Evolutionary conservation across 1,140 invertebrate genomes (phyloP).

Genomic region (Drosophila simulans): DNA sequence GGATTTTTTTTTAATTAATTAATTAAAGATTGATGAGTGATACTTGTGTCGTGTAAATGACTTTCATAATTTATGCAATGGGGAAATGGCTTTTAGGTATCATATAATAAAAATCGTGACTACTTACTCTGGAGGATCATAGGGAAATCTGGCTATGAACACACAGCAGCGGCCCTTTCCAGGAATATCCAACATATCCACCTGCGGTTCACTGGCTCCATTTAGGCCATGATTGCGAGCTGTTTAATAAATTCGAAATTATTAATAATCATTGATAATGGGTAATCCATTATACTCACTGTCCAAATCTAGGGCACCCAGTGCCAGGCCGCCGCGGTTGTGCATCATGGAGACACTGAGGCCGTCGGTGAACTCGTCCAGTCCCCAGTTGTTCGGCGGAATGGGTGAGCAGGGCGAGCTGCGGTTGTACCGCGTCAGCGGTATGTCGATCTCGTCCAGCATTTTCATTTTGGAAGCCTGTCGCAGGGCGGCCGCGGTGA

Average conservation of each 20-base stretch:
- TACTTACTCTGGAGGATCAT: conserved; percentile 93
- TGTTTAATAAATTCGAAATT: neutral
- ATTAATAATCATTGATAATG: neutral
- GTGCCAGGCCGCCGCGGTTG: conserved; percentile 86
- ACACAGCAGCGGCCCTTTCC: conserved; percentile 96
- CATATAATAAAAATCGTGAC: neutral
- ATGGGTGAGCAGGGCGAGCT: conserved; percentile 88
- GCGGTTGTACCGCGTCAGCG: conserved; percentile 87
- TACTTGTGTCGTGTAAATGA: neutral
- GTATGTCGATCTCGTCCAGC: conserved; percentile 89
- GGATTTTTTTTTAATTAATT: neutral
- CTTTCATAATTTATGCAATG: neutral
- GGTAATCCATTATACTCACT: conserved; percentile 78
- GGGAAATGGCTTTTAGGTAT: conserved; percentile 5
- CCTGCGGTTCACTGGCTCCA: conserved; percentile 86
- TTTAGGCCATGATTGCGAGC: conserved; percentile 76
- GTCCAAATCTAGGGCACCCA: conserved; percentile 86
- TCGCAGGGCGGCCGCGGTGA: conserved; percentile 87
- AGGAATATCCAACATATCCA: conserved; percentile 96
- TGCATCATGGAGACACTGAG: conserved; percentile 86
- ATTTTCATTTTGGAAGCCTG: conserved; percentile 87
- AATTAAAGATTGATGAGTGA: neutral
- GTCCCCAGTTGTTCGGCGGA: conserved; percentile 85
- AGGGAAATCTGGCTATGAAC: conserved; percentile 96
- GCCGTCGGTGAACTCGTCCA: conserved; percentile 88